Evolutionary conservation across 2,888 invertebrate species (phyloP).

Genomic region (Neoaliturus tenellus): DNA sequence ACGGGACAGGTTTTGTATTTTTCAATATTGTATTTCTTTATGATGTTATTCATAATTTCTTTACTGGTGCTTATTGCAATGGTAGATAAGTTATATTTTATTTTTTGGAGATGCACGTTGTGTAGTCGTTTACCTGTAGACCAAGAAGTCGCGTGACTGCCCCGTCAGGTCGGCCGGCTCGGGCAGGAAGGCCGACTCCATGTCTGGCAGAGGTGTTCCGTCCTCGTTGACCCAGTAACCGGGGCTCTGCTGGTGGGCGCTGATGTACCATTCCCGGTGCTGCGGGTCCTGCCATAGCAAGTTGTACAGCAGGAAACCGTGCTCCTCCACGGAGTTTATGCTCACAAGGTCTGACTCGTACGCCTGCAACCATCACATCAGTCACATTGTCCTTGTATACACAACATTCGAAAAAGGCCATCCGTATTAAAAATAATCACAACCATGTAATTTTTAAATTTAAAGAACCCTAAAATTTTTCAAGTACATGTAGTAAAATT

Average conservation of each 20-base stretch:
- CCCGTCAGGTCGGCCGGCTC: conserved; percentile 73
- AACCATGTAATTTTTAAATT: too few relatives aligned
- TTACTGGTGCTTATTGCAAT: too few relatives aligned
- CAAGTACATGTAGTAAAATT: too few relatives aligned
- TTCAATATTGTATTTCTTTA: too few relatives aligned
- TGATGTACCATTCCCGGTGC: conserved; percentile 91
- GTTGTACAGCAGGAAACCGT: conserved; percentile 89
- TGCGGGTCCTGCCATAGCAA: conserved; percentile 90
- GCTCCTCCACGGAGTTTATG: conserved; percentile 89
- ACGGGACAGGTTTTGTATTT: too few relatives aligned
- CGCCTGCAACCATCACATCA: conserved; percentile 74
- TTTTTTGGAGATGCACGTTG: too few relatives aligned
- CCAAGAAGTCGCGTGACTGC: conserved; percentile 81
- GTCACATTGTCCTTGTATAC: too few relatives aligned
- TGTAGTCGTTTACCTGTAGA: conserved; percentile 86
- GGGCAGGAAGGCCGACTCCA: conserved; percentile 90
- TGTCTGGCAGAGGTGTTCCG: conserved; percentile 83
- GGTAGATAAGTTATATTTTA: too few relatives aligned
- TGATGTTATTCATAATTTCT: too few relatives aligned
- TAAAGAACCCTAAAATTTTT: too few relatives aligned
- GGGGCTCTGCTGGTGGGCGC: conserved; percentile 83
- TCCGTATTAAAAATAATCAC: too few relatives aligned
- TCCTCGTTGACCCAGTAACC: conserved; percentile 92
- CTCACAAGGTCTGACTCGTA: conserved; percentile 88
- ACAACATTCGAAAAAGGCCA: too few relatives aligned